Conservation (phyloP, 2,113 vertebrate species). For the Chionomys nivalis region DNA sequence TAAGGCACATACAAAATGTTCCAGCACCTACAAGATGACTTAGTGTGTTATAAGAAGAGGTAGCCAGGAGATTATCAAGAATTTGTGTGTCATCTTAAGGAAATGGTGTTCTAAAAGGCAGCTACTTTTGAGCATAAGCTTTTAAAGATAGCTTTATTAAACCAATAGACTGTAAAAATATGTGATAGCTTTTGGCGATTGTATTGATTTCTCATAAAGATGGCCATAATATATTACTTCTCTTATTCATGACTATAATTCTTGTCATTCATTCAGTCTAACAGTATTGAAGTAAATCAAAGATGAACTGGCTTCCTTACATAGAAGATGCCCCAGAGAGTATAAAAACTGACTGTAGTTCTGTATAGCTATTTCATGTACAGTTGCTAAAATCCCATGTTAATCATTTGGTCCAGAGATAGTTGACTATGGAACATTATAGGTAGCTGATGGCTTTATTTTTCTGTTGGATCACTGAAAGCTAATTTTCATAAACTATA, state of each 20-base stretch:
- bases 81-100: neutral
- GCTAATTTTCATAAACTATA: neutral
- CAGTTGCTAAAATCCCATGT: neutral
- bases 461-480: neutral
- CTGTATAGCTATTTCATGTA: neutral
- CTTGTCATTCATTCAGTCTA: neutral
- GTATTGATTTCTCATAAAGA: slow-evolving; percentile 29
- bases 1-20: neutral
- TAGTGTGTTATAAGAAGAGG: neutral
- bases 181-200: slow-evolving; percentile 10
- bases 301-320: neutral
- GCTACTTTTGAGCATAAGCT: neutral
- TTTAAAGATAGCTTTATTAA: slow-evolving; percentile 52
- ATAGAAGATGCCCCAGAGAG: neutral
- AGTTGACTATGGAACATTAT: neutral
- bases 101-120: neutral
- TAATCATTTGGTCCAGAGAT: neutral
- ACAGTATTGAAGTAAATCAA: neutral
- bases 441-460: neutral
- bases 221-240: neutral
- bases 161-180: slow-evolving; percentile 40
- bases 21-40: neutral
- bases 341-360: neutral
- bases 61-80: neutral
- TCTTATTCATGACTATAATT: neutral